Conservation (phyloP, 2,113 vertebrate genomes). For the Collichthys lucidus region DNA sequence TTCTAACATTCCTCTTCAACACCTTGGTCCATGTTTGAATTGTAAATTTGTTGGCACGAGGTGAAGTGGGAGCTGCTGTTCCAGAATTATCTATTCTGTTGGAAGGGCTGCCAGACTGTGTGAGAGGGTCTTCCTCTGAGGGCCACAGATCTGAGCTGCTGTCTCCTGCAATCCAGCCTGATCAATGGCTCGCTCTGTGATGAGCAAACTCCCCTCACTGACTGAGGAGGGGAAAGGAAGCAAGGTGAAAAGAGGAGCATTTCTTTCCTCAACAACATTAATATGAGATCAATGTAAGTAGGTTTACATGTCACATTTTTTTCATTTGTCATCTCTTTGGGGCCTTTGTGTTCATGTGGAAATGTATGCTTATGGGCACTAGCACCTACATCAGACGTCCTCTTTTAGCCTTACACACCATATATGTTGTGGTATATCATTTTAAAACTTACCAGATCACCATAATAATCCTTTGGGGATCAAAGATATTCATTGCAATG, state of each 20-base stretch:
- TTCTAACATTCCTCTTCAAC: conserved; percentile 75
- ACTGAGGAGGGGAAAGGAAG: conserved; percentile 48
- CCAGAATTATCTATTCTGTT: conserved; percentile 84
- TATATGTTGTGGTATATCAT: neutral
- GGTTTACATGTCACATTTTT: conserved; percentile 20
- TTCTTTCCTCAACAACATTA: conserved; percentile 39
- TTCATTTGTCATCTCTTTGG: conserved; percentile 15
- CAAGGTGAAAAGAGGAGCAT: conserved; percentile 32
- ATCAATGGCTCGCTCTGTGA: conserved; percentile 74
- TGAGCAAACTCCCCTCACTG: conserved; percentile 55
- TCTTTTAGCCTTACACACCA: conserved; percentile 9
- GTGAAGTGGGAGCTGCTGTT: conserved; percentile 72
- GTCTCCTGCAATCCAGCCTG: conserved; percentile 79
- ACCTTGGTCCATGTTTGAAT: conserved; percentile 81
- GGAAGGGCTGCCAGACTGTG: conserved; percentile 81
- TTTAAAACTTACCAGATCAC: neutral
- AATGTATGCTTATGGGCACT: neutral
- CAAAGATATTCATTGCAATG: neutral
- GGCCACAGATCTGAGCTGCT: conserved; percentile 63
- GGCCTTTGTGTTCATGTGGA: neutral
- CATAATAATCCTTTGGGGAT: neutral
- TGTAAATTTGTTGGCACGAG: conserved; percentile 83
- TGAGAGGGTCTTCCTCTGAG: conserved; percentile 77
- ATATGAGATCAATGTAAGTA: conserved; percentile 59
- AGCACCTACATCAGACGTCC: neutral